phyloP scores from a whole-genome alignment of 2,797 vertebrate genomes.

The Spea hammondii region DNA sequence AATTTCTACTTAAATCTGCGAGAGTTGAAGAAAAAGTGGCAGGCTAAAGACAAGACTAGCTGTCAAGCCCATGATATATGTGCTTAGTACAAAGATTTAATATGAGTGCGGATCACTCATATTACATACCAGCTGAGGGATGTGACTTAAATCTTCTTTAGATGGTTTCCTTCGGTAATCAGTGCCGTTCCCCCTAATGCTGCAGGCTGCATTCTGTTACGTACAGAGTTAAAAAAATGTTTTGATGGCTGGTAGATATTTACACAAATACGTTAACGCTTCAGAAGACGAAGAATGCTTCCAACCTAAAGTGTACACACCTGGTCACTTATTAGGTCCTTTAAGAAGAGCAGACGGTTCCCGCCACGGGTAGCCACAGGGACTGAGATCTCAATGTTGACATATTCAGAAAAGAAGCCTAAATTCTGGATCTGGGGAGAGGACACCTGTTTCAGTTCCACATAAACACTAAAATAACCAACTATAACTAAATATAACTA shows the following conservation, averaged over 20 bases:
- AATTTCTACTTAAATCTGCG: too few relatives aligned
- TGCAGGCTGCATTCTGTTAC: conserved; percentile 59
- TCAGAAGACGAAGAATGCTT: too few relatives aligned
- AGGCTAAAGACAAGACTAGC: too few relatives aligned
- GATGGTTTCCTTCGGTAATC: conserved; percentile 62
- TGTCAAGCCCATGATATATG: too few relatives aligned
- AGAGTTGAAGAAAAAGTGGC: too few relatives aligned
- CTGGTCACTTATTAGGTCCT: conserved; percentile 75
- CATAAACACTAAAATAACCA: not conserved
- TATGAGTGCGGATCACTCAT: not conserved
- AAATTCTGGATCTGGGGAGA: conserved; percentile 85
- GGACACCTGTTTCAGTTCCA: not conserved
- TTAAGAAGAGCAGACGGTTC: conserved; percentile 84
- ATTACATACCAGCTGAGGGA: conserved; percentile 80
- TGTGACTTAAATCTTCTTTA: conserved; percentile 77
- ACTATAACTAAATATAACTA: conserved; percentile 7
- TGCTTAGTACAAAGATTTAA: not conserved
- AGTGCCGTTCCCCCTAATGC: conserved; percentile 66
- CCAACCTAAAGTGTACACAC: conserved; percentile 48
- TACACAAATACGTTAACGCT: not conserved
- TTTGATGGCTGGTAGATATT: not conserved
- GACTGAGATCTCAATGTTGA: conserved; percentile 82
- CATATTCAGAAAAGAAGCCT: conserved; percentile 84
- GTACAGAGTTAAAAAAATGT: not conserved
- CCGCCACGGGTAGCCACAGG: conserved; percentile 87